Evolutionary conservation across 1,140 invertebrate species (phyloP), one percentile per base, ranked within the genome.

Genomic region (Oncopodura yosiiana): DNA sequence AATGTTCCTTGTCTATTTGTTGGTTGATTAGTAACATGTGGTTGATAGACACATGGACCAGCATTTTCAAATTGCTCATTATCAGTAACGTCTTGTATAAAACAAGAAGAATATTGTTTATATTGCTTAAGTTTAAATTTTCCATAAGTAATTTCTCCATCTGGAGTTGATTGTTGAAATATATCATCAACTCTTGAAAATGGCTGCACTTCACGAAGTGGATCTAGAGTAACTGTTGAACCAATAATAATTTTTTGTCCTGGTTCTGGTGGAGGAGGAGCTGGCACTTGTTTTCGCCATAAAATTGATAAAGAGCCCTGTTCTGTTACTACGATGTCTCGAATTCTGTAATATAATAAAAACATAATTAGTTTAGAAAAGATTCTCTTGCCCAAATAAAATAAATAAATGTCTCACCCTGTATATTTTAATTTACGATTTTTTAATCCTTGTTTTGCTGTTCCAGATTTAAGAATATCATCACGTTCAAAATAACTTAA

Each of bases 91-190:
- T n/a, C n/a, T n/a, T n/a, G n/a, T n/a, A n/a, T n/a, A n/a, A n/a
- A n/a, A n/a, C n/a, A n/a, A n/a, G n/a, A n/a, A n/a, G n/a, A n/a
- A n/a, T n/a, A n/a, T 30, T 9, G 5, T 14, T 41, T 3, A 3
- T 41, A 30, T 1, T 45, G 9, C 19, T 1, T 2, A 6, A 46
- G 3, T 11, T 8, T 24, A 21, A 26, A 59, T 14, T 42, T 42
- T 34, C 60, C 60, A n/a, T 58, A 62, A 1, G 53, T n/a, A 12
- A 62, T 56, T 43, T 62, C 52, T 16, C 52, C 53, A 21, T 62
- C 60, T 18, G 55, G 43, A 6, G 56, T 49, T 5, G 19, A 24
- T 23, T 19, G 9, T 36, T 62, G 60, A 38, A 62, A 62, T 18
- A 57, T 23, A 3, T 41, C 30, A 18, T 37, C 29, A 3, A 32